Evolutionary conservation across 1,140 invertebrate species (phyloP).

Genomic region (Stegodyphus dumicola): DNA sequence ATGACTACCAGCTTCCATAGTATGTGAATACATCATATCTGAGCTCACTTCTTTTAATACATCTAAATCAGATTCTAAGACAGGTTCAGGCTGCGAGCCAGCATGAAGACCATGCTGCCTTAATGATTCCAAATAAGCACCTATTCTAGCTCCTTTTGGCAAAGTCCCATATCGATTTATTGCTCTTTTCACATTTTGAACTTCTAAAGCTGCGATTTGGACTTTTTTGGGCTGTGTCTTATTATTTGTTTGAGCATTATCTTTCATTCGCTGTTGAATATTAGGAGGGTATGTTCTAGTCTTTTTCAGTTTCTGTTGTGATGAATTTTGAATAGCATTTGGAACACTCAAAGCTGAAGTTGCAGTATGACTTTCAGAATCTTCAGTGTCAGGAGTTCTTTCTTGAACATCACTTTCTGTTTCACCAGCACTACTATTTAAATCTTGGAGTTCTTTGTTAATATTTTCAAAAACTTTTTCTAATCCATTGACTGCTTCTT

Average conservation of each 20-base stretch:
- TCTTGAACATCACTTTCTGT: conserved; percentile 74
- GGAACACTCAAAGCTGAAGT: conserved; percentile 56
- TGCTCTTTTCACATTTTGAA: conserved; percentile 95
- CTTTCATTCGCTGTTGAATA: conserved; percentile 57
- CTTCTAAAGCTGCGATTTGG: conserved; percentile 88
- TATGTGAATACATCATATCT: conserved; percentile 46
- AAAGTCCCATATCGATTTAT: conserved; percentile 96
- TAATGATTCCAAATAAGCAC: conserved; percentile 94
- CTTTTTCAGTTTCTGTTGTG: conserved; percentile 70
- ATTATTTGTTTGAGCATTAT: conserved; percentile 34
- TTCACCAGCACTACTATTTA: conserved; percentile 66
- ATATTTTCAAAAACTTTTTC: conserved; percentile 67
- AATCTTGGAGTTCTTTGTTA: conserved; percentile 67
- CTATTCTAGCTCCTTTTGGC: conserved; percentile 94
- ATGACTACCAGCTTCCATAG: conserved; percentile 16
- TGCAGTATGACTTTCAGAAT: conserved; percentile 68
- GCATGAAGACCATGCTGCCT: conserved; percentile 71
- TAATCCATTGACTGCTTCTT: conserved; percentile 64
- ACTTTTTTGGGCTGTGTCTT: conserved; percentile 70
- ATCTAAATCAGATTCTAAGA: conserved; percentile 52
- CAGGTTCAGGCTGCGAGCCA: conserved; percentile 53
- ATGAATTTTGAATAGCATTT: conserved; percentile 25
- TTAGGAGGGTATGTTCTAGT: conserved; percentile 72
- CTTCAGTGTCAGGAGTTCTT: conserved; percentile 76
- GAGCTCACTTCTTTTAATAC: conserved; percentile 38